Base-by-base conservation (phyloP, 2,888 invertebrate genomes). In the Zele albiditarsus region DNA sequence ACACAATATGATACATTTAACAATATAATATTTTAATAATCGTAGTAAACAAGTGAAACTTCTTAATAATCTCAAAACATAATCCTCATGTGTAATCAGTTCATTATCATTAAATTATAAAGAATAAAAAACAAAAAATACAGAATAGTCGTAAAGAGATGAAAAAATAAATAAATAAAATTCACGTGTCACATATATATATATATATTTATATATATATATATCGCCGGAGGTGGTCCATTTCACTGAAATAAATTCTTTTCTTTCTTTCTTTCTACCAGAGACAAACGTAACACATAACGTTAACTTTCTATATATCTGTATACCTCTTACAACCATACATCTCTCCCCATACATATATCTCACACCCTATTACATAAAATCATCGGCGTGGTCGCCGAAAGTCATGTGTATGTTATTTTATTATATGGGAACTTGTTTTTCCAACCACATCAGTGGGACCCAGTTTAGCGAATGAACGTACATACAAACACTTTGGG, bases 361-460 rank as follows among this genome's bases (percentile, higher is more conserved):
- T 33, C 33, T 58, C 58, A 28, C 58, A 69, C 58, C 58, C 69
- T 69, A 58, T 69, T 69, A 69, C 69, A 69, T 69, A 62, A 71
- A 71, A 62, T 68, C 16, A 60, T 42, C 20, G 53, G 33, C n/a
- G 20, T 31, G 42, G 38, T n/a, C 38, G 8, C 62, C 62, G 28
- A 62, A 71, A 62, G 62, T 71, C 38, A 62, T 42, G 53, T 53
- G 20, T 53, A 20, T 53, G 20, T 53, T 12, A 53, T 20, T 53
- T 20, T 53, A 20, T 53, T 23, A 16, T 71, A 60, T 49, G 62
- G 20, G 49, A 71, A 71, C 71, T 62, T 20, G 60, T 62, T 62
- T 71, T 71, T 71, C 62, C 71, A 27, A 27, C 27, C 28, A 57
- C 57, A 57, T 25, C 31, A 58, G 23, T n/a, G 25, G 33, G 27